A percentile compares a stretch with the other conserved stretches of the same genome.
These are phyloP conservation scores for Ctenochaetus hawaiiensis DNA, from an alignment of 2,797 vertebrate species.

Conservation along the genomic window DNA sequence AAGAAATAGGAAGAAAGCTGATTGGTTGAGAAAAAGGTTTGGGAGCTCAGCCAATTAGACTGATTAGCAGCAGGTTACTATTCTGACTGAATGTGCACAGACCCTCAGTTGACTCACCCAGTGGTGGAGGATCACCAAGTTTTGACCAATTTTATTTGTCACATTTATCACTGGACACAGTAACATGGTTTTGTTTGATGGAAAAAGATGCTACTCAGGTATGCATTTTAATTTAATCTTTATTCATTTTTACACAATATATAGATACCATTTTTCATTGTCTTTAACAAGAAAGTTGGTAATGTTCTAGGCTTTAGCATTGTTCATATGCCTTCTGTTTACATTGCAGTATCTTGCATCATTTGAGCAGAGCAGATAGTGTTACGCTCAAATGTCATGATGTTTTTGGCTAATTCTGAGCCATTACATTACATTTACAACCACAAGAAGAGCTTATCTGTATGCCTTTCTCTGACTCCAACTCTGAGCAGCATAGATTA, in stretches of 20 bases:
- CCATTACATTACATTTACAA: background rate
- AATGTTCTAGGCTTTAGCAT: background rate
- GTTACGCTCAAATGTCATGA: background rate
- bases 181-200: slow-evolving; percentile 85
- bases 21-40: slow-evolving; percentile 74
- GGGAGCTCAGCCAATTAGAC: slow-evolving; percentile 79
- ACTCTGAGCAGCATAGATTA: background rate
- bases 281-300: background rate
- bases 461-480: background rate
- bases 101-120: slow-evolving; percentile 60
- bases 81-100: slow-evolving; percentile 36
- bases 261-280: background rate
- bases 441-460: slow-evolving; percentile 3
- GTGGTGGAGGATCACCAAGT: slow-evolving; percentile 55
- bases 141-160: slow-evolving; percentile 64
- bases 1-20: slow-evolving; percentile 63
- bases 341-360: background rate
- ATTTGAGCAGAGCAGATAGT: slow-evolving; percentile 14
- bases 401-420: background rate
- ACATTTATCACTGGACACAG: slow-evolving; percentile 61
- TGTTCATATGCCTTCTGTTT: background rate
- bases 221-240: slow-evolving; percentile 28
- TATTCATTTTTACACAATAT: background rate
- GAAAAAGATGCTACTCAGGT: slow-evolving; percentile 85
- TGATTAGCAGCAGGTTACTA: slow-evolving; percentile 79